Evolutionary conservation across 1,140 invertebrate species (phyloP).

Genomic region (Chionoecetes opilio): DNA sequence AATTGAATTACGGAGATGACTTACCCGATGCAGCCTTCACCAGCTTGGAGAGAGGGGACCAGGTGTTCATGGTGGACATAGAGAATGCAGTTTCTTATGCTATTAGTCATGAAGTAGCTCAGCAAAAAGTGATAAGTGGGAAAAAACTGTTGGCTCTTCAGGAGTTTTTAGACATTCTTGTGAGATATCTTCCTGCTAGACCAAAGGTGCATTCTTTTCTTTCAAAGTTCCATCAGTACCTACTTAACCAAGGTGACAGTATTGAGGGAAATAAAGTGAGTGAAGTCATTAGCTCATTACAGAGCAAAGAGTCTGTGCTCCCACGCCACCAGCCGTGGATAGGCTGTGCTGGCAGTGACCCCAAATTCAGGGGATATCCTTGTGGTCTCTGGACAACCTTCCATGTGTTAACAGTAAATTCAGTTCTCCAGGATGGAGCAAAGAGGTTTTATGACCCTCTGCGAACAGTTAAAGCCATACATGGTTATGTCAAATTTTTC

Average conservation of each 20-base stretch:
- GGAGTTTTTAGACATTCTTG: constrained; percentile 89
- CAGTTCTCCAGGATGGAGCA: constrained; percentile 85
- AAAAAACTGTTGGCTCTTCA: constrained; percentile 89
- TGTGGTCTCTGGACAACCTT: constrained; percentile 98
- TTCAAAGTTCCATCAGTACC: constrained; percentile 85
- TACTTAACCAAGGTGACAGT: constrained; percentile 83
- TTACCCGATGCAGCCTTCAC: constrained; percentile 70
- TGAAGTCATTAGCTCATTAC: constrained; percentile 61
- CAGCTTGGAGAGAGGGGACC: constrained; percentile 82
- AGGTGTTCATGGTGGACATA: constrained; percentile 92
- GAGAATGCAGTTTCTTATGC: constrained; percentile 92
- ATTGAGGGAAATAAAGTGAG: constrained; percentile 87
- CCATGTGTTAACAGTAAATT: constrained; percentile 94
- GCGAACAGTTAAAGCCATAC: constrained; percentile 91
- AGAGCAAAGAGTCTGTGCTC: constrained; percentile 70
- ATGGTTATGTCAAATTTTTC: constrained; percentile 95
- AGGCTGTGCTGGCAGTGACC: constrained; percentile 91
- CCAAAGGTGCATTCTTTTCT: constrained; percentile 88
- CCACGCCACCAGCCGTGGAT: constrained; percentile 88
- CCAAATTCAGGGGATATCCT: constrained; percentile 93
- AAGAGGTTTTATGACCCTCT: constrained; percentile 83
- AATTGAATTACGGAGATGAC: constrained; percentile 73
- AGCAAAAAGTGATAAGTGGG: constrained; percentile 88
- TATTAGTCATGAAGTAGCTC: constrained; percentile 91
- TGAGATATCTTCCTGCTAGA: constrained; percentile 90